Evolutionary conservation across 2,113 vertebrate genomes (phyloP).

Genomic region (Neoarius graeffei): DNA sequence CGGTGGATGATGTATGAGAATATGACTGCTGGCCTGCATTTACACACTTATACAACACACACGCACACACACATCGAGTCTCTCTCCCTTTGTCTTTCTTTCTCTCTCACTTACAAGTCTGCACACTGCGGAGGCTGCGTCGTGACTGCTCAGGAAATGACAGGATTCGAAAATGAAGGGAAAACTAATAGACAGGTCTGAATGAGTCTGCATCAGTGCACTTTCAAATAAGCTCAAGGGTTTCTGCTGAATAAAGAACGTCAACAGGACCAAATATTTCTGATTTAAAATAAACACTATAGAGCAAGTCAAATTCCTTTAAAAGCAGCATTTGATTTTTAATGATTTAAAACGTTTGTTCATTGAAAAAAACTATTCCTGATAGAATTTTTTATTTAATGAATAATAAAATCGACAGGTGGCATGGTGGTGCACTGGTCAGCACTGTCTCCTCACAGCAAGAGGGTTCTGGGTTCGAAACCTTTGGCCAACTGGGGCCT

Average conservation of each 20-base stretch:
- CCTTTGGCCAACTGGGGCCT: too few relatives aligned
- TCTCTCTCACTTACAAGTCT: not conserved
- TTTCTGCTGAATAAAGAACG: not conserved
- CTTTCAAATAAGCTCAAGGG: not conserved
- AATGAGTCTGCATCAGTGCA: not conserved
- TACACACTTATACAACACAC: too few relatives aligned
- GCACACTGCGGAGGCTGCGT: slow-evolving; percentile 33
- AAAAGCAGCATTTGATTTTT: too few relatives aligned
- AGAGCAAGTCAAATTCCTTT: not conserved
- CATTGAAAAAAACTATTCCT: too few relatives aligned
- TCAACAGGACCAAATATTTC: not conserved
- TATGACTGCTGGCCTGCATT: not conserved
- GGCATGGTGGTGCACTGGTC: too few relatives aligned
- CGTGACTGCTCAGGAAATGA: slow-evolving; percentile 20
- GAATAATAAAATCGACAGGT: too few relatives aligned
- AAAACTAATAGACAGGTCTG: too few relatives aligned
- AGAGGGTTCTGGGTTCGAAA: too few relatives aligned
- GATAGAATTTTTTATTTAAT: too few relatives aligned
- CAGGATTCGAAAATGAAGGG: not conserved
- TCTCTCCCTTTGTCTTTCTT: not conserved
- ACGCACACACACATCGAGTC: not conserved
- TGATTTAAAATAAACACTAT: not conserved
- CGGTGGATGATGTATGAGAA: slow-evolving; percentile 47
- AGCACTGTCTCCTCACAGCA: too few relatives aligned
- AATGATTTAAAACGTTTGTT: not conserved